Conservation (phyloP, 2,888 invertebrate species). For the Lissocephala sabroskyi region DNA sequence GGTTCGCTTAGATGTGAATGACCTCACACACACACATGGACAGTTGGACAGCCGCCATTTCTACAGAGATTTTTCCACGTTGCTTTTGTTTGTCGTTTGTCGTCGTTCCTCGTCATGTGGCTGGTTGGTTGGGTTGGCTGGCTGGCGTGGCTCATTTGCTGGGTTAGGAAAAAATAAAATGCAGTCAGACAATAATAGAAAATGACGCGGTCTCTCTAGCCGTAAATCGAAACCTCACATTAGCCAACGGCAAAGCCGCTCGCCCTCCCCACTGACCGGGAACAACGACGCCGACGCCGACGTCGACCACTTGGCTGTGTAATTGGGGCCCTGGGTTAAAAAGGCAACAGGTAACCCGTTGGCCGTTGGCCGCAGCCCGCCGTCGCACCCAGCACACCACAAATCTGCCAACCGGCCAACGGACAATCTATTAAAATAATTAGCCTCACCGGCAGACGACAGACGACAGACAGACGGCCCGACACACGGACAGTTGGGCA, state of each 20-base stretch:
- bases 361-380: too few species aligned
- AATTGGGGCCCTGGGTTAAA: constrained; percentile 6
- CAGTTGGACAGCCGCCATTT: constrained; percentile 7
- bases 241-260: constrained; percentile 13
- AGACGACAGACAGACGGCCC: too few species aligned
- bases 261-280: too few species aligned
- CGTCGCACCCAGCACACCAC: too few species aligned
- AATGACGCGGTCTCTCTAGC: constrained; percentile 2
- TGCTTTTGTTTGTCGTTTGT: constrained; percentile 7
- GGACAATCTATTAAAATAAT: constrained; percentile 29
- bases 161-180: background rate
- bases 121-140: background rate
- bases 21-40: constrained; percentile 20
- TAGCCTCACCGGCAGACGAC: constrained; percentile 23
- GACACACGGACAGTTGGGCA: too few species aligned
- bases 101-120: constrained; percentile 1
- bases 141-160: constrained; percentile 13
- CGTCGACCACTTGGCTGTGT: background rate
- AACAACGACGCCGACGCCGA: background rate
- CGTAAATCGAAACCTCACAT: constrained; percentile 27
- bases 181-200: constrained; percentile 23
- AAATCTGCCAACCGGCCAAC: background rate
- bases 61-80: constrained; percentile 29
- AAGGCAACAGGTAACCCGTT: constrained; percentile 29
- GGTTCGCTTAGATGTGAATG: constrained; percentile 29